These are phyloP conservation scores for Beris morrisii DNA, from an alignment of 2,888 invertebrate species.

Conservation along the genomic window DNA sequence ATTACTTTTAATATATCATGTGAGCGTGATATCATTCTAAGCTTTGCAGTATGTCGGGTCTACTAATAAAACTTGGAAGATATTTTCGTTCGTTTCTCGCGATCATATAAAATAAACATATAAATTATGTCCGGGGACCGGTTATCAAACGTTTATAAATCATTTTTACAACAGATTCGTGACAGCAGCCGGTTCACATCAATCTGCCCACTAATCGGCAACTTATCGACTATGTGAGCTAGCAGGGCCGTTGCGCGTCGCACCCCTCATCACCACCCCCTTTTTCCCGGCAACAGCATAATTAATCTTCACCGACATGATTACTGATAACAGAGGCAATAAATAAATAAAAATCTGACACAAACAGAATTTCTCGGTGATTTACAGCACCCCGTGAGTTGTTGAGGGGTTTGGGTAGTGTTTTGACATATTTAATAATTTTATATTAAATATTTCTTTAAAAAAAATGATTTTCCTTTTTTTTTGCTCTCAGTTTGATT, in stretches of 20 bases:
- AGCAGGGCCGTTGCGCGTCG: slow-evolving; percentile 3
- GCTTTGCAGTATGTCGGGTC: too few species aligned
- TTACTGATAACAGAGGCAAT: slow-evolving; percentile 31
- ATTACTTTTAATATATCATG: too few species aligned
- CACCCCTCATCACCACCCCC: neutral
- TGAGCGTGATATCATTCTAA: too few species aligned
- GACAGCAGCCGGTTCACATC: slow-evolving; percentile 31
- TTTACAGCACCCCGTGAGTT: slow-evolving; percentile 24
- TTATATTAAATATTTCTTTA: neutral
- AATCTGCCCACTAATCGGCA: slow-evolving; percentile 30
- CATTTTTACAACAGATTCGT: slow-evolving; percentile 26
- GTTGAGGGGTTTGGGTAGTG: slow-evolving; percentile 19
- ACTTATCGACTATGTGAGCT: slow-evolving; percentile 27
- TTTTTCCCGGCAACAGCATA: neutral
- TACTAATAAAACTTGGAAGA: too few species aligned
- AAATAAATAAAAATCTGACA: slow-evolving; percentile 33
- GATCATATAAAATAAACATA: slow-evolving; percentile 10
- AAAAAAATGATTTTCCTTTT: too few species aligned
- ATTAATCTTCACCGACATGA: slow-evolving; percentile 31
- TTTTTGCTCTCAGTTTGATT: too few species aligned
- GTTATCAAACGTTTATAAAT: slow-evolving; percentile 17
- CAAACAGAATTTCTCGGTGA: slow-evolving; percentile 31
- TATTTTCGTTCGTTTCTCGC: too few species aligned
- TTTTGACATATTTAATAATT: slow-evolving; percentile 29
- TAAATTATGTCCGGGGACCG: slow-evolving; percentile 23